Conservation (phyloP, 2,797 vertebrate genomes). For the Acrossocheilus fasciatus region DNA sequence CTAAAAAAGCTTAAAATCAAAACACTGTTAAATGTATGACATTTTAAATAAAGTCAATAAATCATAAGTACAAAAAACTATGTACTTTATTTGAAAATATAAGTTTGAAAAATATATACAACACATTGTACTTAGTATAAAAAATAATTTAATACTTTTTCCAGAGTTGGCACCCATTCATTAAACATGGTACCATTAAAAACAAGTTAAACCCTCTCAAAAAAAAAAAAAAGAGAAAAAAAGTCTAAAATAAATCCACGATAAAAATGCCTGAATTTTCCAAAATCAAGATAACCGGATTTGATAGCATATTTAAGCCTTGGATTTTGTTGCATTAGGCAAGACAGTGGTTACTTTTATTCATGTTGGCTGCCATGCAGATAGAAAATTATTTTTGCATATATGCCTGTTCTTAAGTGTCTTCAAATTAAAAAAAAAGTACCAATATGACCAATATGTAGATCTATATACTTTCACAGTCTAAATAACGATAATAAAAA, state of each 20-base stretch:
- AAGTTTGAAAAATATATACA: background rate
- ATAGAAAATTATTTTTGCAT: background rate
- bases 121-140: background rate
- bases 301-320: background rate
- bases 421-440: background rate
- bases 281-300: background rate
- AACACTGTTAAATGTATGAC: background rate
- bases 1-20: background rate
- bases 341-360: background rate
- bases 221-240: background rate
- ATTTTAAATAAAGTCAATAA: background rate
- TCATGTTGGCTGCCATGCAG: background rate
- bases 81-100: background rate
- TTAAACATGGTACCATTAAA: background rate
- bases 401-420: background rate
- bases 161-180: conserved; percentile 3
- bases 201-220: background rate
- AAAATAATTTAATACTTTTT: background rate
- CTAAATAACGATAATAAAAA: background rate
- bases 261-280: background rate
- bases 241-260: background rate
- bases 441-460: background rate
- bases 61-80: background rate
- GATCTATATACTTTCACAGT: background rate
- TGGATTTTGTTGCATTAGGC: background rate